Conservation (phyloP, 1,140 invertebrate species). For the Colletes gigas region DNA sequence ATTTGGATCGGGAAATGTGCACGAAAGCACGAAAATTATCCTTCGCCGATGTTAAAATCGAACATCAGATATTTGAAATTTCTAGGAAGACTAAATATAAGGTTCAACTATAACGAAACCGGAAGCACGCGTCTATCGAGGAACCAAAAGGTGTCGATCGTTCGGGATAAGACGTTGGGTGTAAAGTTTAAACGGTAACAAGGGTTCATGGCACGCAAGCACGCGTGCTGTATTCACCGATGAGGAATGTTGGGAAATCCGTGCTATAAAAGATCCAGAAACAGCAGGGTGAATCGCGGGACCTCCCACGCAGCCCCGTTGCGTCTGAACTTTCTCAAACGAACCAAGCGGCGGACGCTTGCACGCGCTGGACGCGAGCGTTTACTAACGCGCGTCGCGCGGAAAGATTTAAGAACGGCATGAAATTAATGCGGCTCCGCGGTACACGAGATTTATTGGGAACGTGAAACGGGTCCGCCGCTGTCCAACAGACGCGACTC, state of each 20-base stretch:
- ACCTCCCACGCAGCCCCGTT: slow-evolving; percentile 56
- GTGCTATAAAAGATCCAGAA: slow-evolving; percentile 61
- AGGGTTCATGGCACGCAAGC: neutral
- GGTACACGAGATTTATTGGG: slow-evolving; percentile 1
- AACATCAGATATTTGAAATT: too few species aligned
- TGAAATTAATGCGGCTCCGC: slow-evolving; percentile 13
- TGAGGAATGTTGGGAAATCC: slow-evolving; percentile 58
- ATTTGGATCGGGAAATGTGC: too few species aligned
- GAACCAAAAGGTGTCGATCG: too few species aligned
- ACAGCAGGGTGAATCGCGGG: slow-evolving; percentile 45
- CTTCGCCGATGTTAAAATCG: too few species aligned
- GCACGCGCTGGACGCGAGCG: too few species aligned
- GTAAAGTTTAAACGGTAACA: too few species aligned
- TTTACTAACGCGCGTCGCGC: slow-evolving; percentile 7
- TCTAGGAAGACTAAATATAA: too few species aligned
- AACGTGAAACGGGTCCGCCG: neutral
- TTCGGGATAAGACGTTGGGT: neutral
- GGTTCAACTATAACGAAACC: too few species aligned
- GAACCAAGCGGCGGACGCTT: slow-evolving; percentile 12
- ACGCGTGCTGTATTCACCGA: neutral
- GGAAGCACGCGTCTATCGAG: too few species aligned
- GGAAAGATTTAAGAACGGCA: slow-evolving; percentile 20
- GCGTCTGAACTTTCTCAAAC: slow-evolving; percentile 45
- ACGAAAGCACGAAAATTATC: too few species aligned
- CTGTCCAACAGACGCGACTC: neutral